Percentiles rank a stretch among this genome's conserved stretches.
phyloP scores from a whole-genome alignment of 2,113 vertebrate species.

The Anser brachyrhynchus region DNA sequence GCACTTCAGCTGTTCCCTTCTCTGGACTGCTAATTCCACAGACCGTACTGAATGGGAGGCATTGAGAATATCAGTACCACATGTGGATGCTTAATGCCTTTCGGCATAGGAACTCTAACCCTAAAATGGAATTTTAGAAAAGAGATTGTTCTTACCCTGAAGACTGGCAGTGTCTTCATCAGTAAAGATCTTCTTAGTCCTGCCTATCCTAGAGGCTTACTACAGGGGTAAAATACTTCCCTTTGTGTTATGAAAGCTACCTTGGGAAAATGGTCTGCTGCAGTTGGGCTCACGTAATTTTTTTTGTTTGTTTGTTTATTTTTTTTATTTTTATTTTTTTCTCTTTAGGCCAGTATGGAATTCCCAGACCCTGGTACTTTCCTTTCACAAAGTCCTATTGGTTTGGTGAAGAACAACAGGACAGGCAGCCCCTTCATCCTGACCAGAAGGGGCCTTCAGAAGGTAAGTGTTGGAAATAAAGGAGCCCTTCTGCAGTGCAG shows the following conservation, averaged over 20 bases:
- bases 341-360: constrained; percentile 92
- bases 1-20: neutral
- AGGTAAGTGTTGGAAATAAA: constrained; percentile 75
- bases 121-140: neutral
- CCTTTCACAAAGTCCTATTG: constrained; percentile 94
- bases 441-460: constrained; percentile 75
- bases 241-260: neutral
- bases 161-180: neutral
- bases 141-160: neutral
- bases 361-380: constrained; percentile 95
- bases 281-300: neutral
- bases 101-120: neutral
- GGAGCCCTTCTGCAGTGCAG: neutral
- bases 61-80: neutral
- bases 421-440: constrained; percentile 65
- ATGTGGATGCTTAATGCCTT: neutral
- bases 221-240: neutral
- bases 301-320: too few relatives aligned
- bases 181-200: neutral
- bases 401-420: constrained; percentile 84
- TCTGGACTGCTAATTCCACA: neutral
- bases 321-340: neutral
- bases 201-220: neutral
- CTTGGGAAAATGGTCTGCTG: neutral
- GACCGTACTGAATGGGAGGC: neutral